A percentile compares a stretch with the other conserved stretches of the same genome.
phyloP scores from a whole-genome alignment of 2,113 vertebrate genomes.

The Hydropotes inermis region DNA sequence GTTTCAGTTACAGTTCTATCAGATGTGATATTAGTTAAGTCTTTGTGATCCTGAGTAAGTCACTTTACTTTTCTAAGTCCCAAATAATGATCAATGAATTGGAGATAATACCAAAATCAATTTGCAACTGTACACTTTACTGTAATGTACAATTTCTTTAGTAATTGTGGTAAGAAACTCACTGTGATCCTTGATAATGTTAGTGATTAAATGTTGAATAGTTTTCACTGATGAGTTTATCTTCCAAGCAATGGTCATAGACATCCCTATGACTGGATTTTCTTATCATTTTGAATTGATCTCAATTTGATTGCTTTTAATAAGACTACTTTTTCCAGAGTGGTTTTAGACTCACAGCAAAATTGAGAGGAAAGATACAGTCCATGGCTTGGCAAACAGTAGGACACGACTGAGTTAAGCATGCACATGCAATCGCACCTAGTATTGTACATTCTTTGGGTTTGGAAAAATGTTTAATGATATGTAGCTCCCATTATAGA shows the following conservation, averaged over 20 bases:
- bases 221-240: background rate
- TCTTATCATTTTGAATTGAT: background rate
- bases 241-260: background rate
- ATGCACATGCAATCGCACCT: fast-evolving
- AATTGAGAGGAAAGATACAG: background rate
- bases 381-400: background rate
- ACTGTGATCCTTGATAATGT: background rate
- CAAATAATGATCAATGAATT: background rate
- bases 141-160: background rate
- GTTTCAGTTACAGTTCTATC: background rate
- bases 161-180: background rate
- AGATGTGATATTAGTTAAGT: background rate
- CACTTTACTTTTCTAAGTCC: background rate
- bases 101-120: background rate
- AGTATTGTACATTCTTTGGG: background rate
- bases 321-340: background rate
- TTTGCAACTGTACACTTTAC: background rate
- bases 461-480: background rate
- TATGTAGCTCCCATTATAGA: background rate
- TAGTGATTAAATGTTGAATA: background rate
- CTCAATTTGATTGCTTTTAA: background rate
- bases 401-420: background rate
- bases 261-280: background rate
- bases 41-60: background rate
- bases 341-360: background rate